Evolutionary conservation across 2,797 vertebrate genomes (phyloP).

Genomic region (Smutsia temminckii): DNA sequence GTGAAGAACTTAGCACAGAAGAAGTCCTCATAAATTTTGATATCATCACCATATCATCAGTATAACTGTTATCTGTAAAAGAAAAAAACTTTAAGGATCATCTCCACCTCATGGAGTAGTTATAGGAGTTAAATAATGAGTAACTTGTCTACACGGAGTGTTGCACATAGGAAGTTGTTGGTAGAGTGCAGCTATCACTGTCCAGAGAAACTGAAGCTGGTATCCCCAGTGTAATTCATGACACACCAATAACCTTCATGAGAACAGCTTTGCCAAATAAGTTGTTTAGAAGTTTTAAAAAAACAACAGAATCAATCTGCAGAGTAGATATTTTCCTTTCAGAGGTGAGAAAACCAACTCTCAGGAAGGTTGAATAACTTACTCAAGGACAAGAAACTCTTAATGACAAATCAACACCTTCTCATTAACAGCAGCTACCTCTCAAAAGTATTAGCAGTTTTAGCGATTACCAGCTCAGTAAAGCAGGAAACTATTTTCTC

Average conservation of each 20-base stretch:
- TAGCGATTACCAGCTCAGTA: not conserved
- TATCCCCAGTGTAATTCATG: rapidly evolving
- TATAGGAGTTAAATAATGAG: not conserved
- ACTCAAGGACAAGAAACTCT: not conserved
- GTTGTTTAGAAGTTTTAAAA: not conserved
- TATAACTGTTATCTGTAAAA: not conserved
- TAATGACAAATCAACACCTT: rapidly evolving
- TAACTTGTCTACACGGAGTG: too few relatives aligned
- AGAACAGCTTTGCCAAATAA: not conserved
- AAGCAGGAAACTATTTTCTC: not conserved
- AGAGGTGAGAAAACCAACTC: not conserved
- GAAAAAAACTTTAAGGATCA: not conserved
- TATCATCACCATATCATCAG: not conserved
- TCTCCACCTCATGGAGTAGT: not conserved
- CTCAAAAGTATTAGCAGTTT: not conserved
- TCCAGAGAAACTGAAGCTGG: not conserved
- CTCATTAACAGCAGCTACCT: not conserved
- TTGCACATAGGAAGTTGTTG: not conserved
- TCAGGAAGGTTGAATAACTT: not conserved
- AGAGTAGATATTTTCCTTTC: not conserved
- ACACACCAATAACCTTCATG: not conserved
- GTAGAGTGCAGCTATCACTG: rapidly evolving
- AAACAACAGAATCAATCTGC: rapidly evolving
- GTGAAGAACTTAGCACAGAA: not conserved
- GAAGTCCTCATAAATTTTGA: not conserved